Conservation (phyloP, 2,113 vertebrate genomes). For the Leucosticte australis region DNA sequence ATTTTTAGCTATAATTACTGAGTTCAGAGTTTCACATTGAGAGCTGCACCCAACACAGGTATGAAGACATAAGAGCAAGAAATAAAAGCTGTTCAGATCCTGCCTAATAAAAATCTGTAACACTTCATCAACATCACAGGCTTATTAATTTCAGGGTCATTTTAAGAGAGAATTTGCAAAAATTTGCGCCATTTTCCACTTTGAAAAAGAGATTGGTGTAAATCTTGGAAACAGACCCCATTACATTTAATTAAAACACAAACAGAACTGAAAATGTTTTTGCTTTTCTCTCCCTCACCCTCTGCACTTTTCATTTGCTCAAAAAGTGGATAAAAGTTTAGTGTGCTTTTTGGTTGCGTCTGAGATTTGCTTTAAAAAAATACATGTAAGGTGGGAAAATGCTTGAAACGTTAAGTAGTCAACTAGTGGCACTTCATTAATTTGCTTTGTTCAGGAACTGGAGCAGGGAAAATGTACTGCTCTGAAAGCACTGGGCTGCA, state of each 20-base stretch:
- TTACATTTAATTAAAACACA: background rate
- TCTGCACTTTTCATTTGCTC: background rate
- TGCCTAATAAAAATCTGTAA: background rate
- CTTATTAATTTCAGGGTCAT: conserved; percentile 29
- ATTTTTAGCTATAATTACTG: background rate
- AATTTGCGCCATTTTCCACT: background rate
- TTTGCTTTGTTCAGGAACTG: background rate
- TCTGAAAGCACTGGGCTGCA: background rate
- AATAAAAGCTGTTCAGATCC: background rate
- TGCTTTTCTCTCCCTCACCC: background rate
- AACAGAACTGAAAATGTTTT: background rate
- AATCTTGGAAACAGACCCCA: background rate
- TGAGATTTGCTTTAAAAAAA: background rate
- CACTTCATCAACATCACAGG: conserved; percentile 15
- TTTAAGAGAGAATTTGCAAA: conserved; percentile 3
- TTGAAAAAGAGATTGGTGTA: background rate
- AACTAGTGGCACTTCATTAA: background rate
- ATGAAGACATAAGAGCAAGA: background rate
- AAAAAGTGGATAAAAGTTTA: background rate
- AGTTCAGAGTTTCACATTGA: background rate
- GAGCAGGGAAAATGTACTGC: background rate
- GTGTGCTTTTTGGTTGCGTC: background rate
- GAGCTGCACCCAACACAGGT: background rate
- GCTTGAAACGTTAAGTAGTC: background rate
- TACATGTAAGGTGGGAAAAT: background rate